phyloP scores from a whole-genome alignment of 1,140 invertebrate genomes.

The Drosophila pruinosa region DNA sequence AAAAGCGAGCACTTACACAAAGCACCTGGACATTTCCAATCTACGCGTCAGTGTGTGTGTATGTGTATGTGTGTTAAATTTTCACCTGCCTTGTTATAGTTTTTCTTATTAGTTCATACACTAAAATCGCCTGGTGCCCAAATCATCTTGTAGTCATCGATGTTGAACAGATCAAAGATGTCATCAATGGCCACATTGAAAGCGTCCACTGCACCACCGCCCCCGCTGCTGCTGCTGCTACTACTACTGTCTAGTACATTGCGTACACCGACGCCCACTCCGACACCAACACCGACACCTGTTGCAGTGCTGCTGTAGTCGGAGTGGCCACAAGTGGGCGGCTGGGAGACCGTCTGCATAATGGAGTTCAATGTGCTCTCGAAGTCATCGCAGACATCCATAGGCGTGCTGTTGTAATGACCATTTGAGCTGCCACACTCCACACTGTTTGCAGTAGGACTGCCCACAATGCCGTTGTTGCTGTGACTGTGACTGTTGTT shows the following conservation, averaged over 20 bases:
- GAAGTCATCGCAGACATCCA: slow-evolving; percentile 82
- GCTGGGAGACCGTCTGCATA: slow-evolving; percentile 68
- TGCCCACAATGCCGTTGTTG: neutral
- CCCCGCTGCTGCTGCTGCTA: neutral
- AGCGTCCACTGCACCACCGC: slow-evolving; percentile 55
- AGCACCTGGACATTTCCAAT: slow-evolving; percentile 28
- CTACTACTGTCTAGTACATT: slow-evolving; percentile 19
- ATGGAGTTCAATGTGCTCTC: slow-evolving; percentile 77
- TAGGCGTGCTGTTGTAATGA: slow-evolving; percentile 67
- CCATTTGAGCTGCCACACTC: slow-evolving; percentile 51
- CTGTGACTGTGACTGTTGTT: slow-evolving; percentile 11
- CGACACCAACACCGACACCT: neutral
- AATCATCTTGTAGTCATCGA: slow-evolving; percentile 82
- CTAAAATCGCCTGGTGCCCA: slow-evolving; percentile 81
- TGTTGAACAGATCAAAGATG: slow-evolving; percentile 81
- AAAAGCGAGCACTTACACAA: slow-evolving; percentile 60
- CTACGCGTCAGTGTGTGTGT: slow-evolving; percentile 9
- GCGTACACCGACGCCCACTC: slow-evolving; percentile 12
- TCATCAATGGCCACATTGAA: slow-evolving; percentile 68
- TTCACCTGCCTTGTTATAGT: neutral
- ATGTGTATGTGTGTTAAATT: slow-evolving; percentile 21
- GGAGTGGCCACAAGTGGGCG: slow-evolving; percentile 38
- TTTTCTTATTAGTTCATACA: slow-evolving; percentile 47
- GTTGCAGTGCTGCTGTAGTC: slow-evolving; percentile 10
- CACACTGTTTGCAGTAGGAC: neutral